Conservation (phyloP, 2,797 vertebrate genomes). For the Falco peregrinus region DNA sequence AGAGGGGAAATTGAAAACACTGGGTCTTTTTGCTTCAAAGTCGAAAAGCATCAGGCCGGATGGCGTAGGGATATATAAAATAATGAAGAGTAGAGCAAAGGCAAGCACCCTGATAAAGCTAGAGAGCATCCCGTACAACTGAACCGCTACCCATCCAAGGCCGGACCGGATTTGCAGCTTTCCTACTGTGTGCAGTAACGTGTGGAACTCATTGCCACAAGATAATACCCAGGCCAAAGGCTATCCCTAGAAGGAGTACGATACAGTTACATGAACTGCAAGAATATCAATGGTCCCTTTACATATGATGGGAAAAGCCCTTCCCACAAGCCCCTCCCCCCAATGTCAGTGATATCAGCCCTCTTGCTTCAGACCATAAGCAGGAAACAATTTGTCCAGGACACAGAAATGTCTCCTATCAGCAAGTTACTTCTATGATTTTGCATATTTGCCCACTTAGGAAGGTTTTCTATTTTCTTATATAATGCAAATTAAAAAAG, state of each 20-base stretch:
- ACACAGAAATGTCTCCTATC: background rate
- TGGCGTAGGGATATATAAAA: background rate
- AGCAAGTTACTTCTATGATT: slow-evolving; percentile 15
- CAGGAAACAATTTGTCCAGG: background rate
- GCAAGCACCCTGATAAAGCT: background rate
- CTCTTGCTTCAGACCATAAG: background rate
- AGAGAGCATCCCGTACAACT: background rate
- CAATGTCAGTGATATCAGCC: background rate
- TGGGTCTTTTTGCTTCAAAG: background rate
- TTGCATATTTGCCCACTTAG: slow-evolving; percentile 20
- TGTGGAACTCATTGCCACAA: background rate
- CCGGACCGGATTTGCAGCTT: background rate
- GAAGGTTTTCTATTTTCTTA: slow-evolving; percentile 19
- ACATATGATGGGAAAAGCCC: background rate
- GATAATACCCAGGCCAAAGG: accelerated
- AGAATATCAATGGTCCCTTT: background rate
- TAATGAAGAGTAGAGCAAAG: background rate
- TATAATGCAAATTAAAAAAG: slow-evolving; percentile 26
- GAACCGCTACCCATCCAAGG: background rate
- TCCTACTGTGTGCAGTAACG: accelerated
- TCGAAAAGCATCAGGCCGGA: background rate
- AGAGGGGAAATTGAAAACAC: slow-evolving; percentile 1
- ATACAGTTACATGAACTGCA: background rate
- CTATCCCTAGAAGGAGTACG: background rate
- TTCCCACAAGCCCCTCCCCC: background rate